These are phyloP conservation scores for Orius laevigatus DNA, from an alignment of 1,140 invertebrate genomes.

Conservation along the genomic window DNA sequence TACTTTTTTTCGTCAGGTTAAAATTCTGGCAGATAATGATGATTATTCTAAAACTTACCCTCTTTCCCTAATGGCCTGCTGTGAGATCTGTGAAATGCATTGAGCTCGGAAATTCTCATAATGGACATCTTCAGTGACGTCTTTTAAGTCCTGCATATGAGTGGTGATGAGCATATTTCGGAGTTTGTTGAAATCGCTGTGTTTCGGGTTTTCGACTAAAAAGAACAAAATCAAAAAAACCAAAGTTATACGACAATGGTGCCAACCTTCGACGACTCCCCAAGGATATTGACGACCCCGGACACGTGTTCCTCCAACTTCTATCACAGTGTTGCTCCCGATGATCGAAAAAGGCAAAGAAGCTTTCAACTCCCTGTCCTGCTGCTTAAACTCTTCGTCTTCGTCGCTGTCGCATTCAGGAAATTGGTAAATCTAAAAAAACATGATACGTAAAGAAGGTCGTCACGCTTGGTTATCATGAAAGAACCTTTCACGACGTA, in stretches of 20 bases:
- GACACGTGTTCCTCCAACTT: conserved; percentile 69
- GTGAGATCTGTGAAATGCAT: conserved; percentile 76
- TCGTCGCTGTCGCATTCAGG: conserved; percentile 90
- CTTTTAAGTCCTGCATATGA: conserved; percentile 90
- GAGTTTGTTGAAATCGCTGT: conserved; percentile 94
- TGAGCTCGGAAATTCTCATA: conserved; percentile 92
- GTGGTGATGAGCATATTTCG: conserved; percentile 92
- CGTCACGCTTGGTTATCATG: no score
- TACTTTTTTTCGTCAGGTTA: no score
- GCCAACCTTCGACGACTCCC: conserved; percentile 87
- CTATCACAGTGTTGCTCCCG: conserved; percentile 85
- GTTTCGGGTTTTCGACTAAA: conserved; percentile 87
- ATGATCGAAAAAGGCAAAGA: conserved; percentile 93
- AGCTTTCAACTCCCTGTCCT: conserved; percentile 75
- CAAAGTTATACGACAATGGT: neutral
- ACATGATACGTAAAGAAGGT: neutral
- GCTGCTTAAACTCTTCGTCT: conserved; percentile 83
- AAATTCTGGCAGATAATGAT: no score
- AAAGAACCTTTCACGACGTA: no score
- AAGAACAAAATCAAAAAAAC: conserved; percentile 11
- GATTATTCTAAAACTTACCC: conserved; percentile 28
- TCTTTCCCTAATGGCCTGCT: conserved; percentile 62
- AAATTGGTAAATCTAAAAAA: conserved; percentile 76
- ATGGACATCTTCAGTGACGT: conserved; percentile 86
- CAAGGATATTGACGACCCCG: conserved; percentile 91